phyloP scores from a whole-genome alignment of 2,797 vertebrate genomes.

The Karalla daura region DNA sequence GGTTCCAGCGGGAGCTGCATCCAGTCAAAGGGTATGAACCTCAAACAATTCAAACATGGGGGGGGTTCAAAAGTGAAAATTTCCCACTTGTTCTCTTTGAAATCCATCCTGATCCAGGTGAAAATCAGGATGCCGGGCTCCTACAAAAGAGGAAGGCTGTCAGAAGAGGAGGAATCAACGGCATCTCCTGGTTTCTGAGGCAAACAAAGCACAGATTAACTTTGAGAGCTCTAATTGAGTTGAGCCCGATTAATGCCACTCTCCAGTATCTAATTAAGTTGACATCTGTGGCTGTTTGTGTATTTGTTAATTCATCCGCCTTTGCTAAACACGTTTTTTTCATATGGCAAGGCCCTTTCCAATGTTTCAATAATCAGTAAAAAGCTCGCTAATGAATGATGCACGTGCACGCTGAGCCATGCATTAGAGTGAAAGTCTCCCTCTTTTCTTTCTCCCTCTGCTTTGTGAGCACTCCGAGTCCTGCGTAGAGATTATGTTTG shows the following conservation, averaged over 20 bases:
- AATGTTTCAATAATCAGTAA: slow-evolving; percentile 39
- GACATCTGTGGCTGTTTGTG: slow-evolving; percentile 55
- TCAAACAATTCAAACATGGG: slow-evolving; percentile 45
- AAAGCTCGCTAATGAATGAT: slow-evolving; percentile 54
- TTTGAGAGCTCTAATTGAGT: slow-evolving; percentile 62
- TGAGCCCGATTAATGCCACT: slow-evolving; percentile 57
- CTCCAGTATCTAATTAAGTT: slow-evolving; percentile 55
- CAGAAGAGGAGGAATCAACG: background rate
- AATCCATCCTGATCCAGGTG: slow-evolving; percentile 19
- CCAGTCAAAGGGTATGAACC: slow-evolving; percentile 46
- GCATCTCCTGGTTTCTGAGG: slow-evolving; percentile 36
- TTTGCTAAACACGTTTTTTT: slow-evolving; percentile 43
- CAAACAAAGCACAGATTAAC: slow-evolving; percentile 41
- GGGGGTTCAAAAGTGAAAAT: slow-evolving; percentile 28
- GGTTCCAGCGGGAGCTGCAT: slow-evolving; percentile 19
- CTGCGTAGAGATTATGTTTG: slow-evolving; percentile 35
- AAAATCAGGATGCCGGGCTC: slow-evolving; percentile 14
- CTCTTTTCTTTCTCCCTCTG: slow-evolving; percentile 15
- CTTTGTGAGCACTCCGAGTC: slow-evolving; percentile 30
- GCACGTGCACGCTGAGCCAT: slow-evolving; percentile 30
- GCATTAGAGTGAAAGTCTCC: slow-evolving; percentile 11
- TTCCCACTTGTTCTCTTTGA: slow-evolving; percentile 16
- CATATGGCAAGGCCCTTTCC: slow-evolving; percentile 21
- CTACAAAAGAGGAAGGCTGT: background rate
- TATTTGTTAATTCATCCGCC: slow-evolving; percentile 45